A percentile compares a stretch with the other conserved stretches of the same genome.
Conservation (phyloP, 2,888 invertebrate genomes). For the Petrophora chlorosata region DNA sequence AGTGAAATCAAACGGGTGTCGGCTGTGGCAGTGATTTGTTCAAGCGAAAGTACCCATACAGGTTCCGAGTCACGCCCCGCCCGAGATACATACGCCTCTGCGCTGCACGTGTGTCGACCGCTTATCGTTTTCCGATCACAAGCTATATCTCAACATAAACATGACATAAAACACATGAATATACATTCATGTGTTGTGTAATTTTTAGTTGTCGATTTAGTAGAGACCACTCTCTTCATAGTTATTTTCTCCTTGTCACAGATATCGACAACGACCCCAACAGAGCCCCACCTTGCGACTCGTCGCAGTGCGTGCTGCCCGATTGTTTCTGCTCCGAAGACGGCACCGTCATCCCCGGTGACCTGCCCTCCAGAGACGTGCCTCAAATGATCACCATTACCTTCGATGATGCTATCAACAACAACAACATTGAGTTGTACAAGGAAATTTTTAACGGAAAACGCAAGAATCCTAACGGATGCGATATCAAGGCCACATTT, state of each 20-base stretch:
- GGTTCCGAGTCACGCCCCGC: slow-evolving; percentile 61
- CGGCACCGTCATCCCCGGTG: slow-evolving; percentile 93
- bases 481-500: slow-evolving; percentile 96
- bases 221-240: not conserved
- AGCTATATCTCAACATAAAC: not conserved
- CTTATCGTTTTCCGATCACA: slow-evolving; percentile 31
- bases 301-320: slow-evolving; percentile 92
- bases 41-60: slow-evolving; percentile 79
- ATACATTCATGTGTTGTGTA: not conserved
- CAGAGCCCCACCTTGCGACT: slow-evolving; percentile 95
- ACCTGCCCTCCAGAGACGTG: slow-evolving; percentile 91
- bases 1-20: slow-evolving; percentile 74
- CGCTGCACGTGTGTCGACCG: slow-evolving; percentile 37
- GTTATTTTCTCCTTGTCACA: slow-evolving; percentile 64
- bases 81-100: slow-evolving; percentile 44
- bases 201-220: not conserved
- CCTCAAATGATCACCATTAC: slow-evolving; percentile 98
- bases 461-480: slow-evolving; percentile 96
- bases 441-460: slow-evolving; percentile 95
- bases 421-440: slow-evolving; percentile 96
- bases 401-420: slow-evolving; percentile 97
- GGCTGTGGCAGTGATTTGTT: slow-evolving; percentile 62
- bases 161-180: not conserved
- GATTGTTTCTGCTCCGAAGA: slow-evolving; percentile 98
- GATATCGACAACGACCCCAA: slow-evolving; percentile 97